Base-by-base conservation (phyloP, 2,888 invertebrate species). In the Ashinkailepas kermadecensis region DNA sequence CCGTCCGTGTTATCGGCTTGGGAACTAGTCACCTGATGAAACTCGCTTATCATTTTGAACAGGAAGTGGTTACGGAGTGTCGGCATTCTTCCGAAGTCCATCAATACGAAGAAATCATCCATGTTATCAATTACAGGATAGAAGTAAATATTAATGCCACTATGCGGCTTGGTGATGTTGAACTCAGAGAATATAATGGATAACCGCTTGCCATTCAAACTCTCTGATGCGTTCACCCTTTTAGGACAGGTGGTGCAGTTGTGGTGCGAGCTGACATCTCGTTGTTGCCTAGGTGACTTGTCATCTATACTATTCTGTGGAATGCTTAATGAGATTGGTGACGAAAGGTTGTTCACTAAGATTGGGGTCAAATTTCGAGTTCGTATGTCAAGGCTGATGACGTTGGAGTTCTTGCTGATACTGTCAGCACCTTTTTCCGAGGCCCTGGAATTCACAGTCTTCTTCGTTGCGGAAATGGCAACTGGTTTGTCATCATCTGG, bases 21-120 rank as follows among this genome's bases (percentile, higher is more conserved):
- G 1, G 39, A 23, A 18, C 21, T 18, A 1, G n/a, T 21, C 13
- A 15, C 58, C 23, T 12, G 10, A 8, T 81, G 81, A 10, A 83
- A 65, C 13, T 81, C 70, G 11, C 59, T 78, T 4, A 84, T 54
- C 56, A 78, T 57, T 15, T 25, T n/a, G 64, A 80, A 80, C 12
- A 23, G 70, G 7, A 70, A 57, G 79, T 80, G 82, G 15, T 81
- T 79, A 9, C 81, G 74, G 13, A 83, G 84, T 13, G 82, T 82
- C 7, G 84, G 84, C 65, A 82, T 64, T 70, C 81, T 82, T 23
- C 81, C 64, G 39, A 83, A 79, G 57, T 79, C 81, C 1, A 83
- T 74, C 39, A 84, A 18, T n/a, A 84, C 39, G 25, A 83, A 81
- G 21, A 83, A 21, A n/a, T 80, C 64, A 7, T 83, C 64, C 11